Conservation (phyloP, 1,140 invertebrate species). For the Lordiphosa stackelbergi region DNA sequence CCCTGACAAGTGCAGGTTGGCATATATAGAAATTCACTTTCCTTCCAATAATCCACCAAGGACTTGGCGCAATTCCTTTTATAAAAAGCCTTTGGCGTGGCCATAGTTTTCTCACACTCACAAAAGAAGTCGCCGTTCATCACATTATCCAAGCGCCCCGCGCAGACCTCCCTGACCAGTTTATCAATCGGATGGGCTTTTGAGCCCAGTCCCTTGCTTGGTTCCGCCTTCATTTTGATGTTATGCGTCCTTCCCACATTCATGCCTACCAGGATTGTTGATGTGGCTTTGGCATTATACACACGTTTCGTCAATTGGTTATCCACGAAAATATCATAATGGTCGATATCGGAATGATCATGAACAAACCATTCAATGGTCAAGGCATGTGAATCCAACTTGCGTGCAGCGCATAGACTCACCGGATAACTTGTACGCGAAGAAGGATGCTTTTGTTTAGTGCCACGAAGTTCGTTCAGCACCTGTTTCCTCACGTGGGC, state of each 20-base stretch:
- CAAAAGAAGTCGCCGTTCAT: conserved; percentile 28
- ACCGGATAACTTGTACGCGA: conserved; percentile 30
- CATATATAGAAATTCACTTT: conserved; percentile 51
- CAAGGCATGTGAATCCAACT: conserved; percentile 28
- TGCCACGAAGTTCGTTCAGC: conserved; percentile 20
- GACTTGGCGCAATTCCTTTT: conserved; percentile 9
- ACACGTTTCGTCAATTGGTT: conserved; percentile 18
- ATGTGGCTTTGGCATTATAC: conserved; percentile 18
- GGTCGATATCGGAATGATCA: conserved; percentile 33
- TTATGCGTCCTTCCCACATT: conserved; percentile 26
- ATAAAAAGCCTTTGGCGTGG: conserved; percentile 12
- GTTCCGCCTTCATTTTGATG: conserved; percentile 32
- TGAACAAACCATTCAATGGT: conserved; percentile 44
- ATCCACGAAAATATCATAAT: conserved; percentile 52
- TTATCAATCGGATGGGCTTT: conserved; percentile 22
- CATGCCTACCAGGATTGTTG: conserved; percentile 44
- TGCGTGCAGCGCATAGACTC: conserved; percentile 26
- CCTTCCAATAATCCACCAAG: conserved; percentile 50
- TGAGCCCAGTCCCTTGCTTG: conserved; percentile 3
- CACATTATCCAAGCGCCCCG: conserved; percentile 24
- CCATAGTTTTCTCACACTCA: conserved; percentile 14
- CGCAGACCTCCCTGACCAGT: conserved; percentile 36
- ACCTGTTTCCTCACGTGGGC: conserved; percentile 21
- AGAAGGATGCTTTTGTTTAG: conserved; percentile 3
- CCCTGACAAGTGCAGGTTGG: conserved; percentile 9